Percentiles rank a stretch among this genome's conserved stretches.
Evolutionary conservation across 2,797 vertebrate genomes (phyloP).

Genomic region (Pangasius sanitwongsei): DNA sequence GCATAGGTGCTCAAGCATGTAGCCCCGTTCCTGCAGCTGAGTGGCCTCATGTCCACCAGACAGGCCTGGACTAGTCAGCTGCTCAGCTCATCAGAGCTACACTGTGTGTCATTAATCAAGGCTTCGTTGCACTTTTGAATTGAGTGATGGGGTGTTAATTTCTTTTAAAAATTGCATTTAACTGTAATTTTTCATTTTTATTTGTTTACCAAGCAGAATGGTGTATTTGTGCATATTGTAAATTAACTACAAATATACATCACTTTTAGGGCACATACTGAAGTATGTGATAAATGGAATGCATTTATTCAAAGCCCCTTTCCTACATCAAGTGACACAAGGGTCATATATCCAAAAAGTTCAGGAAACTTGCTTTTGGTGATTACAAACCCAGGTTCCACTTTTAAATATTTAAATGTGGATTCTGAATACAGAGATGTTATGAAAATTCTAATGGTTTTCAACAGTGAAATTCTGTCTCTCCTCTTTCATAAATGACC

Average conservation of each 20-base stretch:
- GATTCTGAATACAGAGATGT: neutral
- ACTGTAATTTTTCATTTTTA: neutral
- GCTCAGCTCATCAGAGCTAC: conserved; percentile 14
- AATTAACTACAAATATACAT: neutral
- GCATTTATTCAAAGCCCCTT: conserved; percentile 1
- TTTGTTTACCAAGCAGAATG: neutral
- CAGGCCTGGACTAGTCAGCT: conserved; percentile 59
- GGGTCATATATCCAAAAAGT: neutral
- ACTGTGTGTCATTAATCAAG: neutral
- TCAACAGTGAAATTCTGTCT: neutral
- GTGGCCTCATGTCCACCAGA: conserved; percentile 20
- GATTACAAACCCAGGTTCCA: neutral
- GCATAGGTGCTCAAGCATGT: neutral
- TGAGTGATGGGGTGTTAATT: neutral
- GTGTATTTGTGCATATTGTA: neutral
- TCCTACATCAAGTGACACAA: neutral
- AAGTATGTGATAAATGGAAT: neutral
- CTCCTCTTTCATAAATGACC: neutral
- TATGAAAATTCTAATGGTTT: neutral
- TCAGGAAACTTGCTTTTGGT: neutral
- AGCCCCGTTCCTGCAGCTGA: conserved; percentile 47
- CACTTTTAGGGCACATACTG: neutral
- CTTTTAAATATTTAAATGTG: neutral
- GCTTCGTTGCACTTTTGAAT: neutral
- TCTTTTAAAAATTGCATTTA: neutral